Percentiles rank a stretch among this genome's conserved stretches.
These are phyloP conservation scores for Steinernema hermaphroditum DNA, from an alignment of 2,888 invertebrate species.

Conservation along the genomic window DNA sequence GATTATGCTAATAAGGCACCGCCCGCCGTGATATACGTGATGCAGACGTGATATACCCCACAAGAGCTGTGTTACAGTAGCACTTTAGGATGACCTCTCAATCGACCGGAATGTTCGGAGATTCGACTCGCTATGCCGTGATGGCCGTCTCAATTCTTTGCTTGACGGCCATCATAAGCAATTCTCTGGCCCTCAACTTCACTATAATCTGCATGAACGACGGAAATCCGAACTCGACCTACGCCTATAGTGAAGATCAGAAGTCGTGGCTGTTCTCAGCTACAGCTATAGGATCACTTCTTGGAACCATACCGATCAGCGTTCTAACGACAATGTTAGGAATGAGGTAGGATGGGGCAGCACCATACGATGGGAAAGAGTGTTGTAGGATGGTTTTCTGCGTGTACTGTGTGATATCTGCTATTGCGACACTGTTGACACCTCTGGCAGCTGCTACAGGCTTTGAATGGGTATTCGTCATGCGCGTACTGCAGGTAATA, in stretches of 20 bases:
- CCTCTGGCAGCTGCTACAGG: slow-evolving; percentile 41
- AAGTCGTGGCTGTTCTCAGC: slow-evolving; percentile 17
- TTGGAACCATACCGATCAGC: neutral
- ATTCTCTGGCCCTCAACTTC: slow-evolving; percentile 42
- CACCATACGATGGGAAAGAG: neutral
- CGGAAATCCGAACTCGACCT: slow-evolving; percentile 35
- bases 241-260: slow-evolving; percentile 38
- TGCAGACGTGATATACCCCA: too few species aligned
- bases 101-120: neutral
- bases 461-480: slow-evolving; percentile 38
- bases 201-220: slow-evolving; percentile 40
- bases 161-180: slow-evolving; percentile 38
- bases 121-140: slow-evolving; percentile 11
- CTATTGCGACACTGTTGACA: slow-evolving; percentile 41
- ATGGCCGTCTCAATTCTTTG: slow-evolving; percentile 31
- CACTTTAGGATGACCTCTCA: too few species aligned
- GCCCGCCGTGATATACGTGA: too few species aligned
- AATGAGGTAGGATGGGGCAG: neutral
- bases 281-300: neutral
- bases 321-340: neutral
- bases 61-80: too few species aligned
- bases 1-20: too few species aligned
- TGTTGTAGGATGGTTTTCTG: slow-evolving; percentile 11
- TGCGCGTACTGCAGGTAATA: slow-evolving; percentile 40
- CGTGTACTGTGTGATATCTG: slow-evolving; percentile 39